Evolutionary conservation across 2,113 vertebrate genomes (phyloP), one percentile per base, ranked within the genome.

Genomic region (Paramisgurnus dabryanus): DNA sequence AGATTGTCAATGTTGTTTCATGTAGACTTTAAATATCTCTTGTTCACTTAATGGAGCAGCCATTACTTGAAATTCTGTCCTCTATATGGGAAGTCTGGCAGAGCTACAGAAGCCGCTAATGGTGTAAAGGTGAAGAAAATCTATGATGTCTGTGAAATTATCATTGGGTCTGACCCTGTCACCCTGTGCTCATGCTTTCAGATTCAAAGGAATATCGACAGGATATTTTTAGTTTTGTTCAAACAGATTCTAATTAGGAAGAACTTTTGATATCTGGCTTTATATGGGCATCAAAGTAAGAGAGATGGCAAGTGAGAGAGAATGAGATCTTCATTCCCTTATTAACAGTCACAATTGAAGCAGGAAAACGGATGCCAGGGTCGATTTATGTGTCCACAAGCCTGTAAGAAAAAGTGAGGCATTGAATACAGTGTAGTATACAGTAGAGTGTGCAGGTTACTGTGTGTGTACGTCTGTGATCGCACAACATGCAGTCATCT

Each of bases 191-290:
- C 12, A 53, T 34, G 41, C 66, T 76, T 22, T 66, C 7, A 77
- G 73, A 53, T n/a, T 57, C 10, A 34, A 34, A 34, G 27, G 80
- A 61, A 50, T 66, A 79, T 82, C 39, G 83, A 80, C 53, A 8
- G 17, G 61, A 61, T 82, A 76, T 85, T 76, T 81, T 76, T 72
- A 41, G 76, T 45, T 40, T 50, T 60, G 64, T 85, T 82, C 45
- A 64, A 81, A 61, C 9, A 1, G 34, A 53, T 58, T 78, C 77
- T 82, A 80, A 80, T 77, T 57, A 22, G 45, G 58, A 65, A 68
- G 41, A 71, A 66, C 74, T 79, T 81, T 85, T 83, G 43, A 65
- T 80, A 78, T 78, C 39, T 80, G 67, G 61, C 69, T 85, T 39
- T 80, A 79, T 40, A 53, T 40, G 8, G n/a, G 55, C 68, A 66